Conservation (phyloP, 35 echinoderm and acorn worm genomes). For the Lytechinus pictus region DNA sequence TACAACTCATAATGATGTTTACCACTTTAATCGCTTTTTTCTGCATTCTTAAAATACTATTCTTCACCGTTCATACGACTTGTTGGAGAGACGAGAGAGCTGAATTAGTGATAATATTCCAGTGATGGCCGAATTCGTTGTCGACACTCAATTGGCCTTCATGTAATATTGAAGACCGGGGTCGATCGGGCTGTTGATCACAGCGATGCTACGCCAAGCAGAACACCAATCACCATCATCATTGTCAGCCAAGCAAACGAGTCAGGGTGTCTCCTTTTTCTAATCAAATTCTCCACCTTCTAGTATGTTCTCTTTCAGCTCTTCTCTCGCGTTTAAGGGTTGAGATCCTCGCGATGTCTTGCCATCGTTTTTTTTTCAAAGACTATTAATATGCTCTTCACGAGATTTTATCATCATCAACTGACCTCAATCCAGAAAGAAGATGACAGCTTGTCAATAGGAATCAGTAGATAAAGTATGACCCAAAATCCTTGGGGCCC, state of each 20-base stretch:
- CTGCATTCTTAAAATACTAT: not conserved
- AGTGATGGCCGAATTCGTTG: not conserved
- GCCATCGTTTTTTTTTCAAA: not conserved
- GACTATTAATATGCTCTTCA: not conserved
- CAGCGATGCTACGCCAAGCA: not conserved
- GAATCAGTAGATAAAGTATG: not conserved
- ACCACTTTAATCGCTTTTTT: not conserved
- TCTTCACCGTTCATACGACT: not conserved
- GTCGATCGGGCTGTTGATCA: not conserved
- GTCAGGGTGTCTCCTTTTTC: not conserved
- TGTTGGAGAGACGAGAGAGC: not conserved
- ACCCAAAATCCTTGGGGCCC: not conserved
- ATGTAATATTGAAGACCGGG: slow-evolving; percentile 6
- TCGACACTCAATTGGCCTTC: not conserved
- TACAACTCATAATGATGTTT: not conserved
- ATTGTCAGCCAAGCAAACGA: not conserved
- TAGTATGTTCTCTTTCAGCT: not conserved
- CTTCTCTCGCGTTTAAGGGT: not conserved
- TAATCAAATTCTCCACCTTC: not conserved
- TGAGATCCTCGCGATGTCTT: not conserved
- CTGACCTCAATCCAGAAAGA: not conserved
- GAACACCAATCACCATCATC: not conserved
- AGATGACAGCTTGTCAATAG: not conserved
- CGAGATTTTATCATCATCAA: not conserved
- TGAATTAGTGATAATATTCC: not conserved